phyloP scores from a whole-genome alignment of 2,797 vertebrate genomes.

The Tragopan temminckii region DNA sequence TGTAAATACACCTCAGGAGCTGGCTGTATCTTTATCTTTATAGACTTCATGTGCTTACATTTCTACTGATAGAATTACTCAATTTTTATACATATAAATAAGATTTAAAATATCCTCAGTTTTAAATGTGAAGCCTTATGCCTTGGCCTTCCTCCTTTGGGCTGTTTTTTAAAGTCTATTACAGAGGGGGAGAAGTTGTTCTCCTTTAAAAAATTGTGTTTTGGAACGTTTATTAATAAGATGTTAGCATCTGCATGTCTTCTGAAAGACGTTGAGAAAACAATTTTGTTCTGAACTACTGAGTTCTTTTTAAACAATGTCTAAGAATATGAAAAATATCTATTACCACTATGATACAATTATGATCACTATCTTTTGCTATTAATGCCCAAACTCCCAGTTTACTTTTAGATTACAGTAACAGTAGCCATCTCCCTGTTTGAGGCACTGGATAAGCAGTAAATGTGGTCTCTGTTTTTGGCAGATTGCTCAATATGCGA shows the following conservation, averaged over 20 bases:
- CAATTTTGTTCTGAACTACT: not conserved
- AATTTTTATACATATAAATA: not conserved
- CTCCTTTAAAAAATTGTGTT: not conserved
- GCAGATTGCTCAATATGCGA: not conserved
- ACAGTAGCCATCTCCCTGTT: not conserved
- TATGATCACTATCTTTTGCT: not conserved
- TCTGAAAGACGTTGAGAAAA: not conserved
- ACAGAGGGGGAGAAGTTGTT: not conserved
- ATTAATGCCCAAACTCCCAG: not conserved
- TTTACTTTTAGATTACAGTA: not conserved
- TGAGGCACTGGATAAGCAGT: not conserved
- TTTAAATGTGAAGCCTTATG: not conserved
- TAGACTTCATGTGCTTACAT: not conserved
- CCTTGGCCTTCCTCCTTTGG: not conserved
- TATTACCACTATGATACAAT: not conserved
- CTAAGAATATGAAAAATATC: not conserved
- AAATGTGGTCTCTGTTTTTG: not conserved
- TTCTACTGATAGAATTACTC: not conserved
- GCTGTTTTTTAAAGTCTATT: not conserved
- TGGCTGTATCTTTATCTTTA: not conserved
- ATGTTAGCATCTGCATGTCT: not conserved
- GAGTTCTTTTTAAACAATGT: not conserved
- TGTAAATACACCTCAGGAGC: slow-evolving; percentile 16
- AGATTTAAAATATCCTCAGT: not conserved
- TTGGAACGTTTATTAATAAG: not conserved